phyloP scores from a whole-genome alignment of 2,113 vertebrate genomes.

The Anguilla rostrata region DNA sequence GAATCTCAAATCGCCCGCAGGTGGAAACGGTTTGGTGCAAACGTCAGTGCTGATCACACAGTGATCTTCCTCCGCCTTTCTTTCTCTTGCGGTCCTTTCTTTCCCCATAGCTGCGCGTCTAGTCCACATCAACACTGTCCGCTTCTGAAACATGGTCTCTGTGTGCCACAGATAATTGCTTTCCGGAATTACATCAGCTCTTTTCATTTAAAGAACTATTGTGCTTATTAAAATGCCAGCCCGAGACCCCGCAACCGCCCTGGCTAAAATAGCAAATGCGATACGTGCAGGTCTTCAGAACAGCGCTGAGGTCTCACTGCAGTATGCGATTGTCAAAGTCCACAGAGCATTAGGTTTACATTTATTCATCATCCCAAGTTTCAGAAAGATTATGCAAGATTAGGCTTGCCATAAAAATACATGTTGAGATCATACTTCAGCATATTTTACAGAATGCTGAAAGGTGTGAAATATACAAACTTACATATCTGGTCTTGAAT shows the following conservation, averaged over 20 bases:
- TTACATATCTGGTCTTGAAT: no score
- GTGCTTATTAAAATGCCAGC: constrained; percentile 58
- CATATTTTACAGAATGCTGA: no score
- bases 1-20: constrained; percentile 54
- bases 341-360: not conserved
- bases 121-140: constrained; percentile 42
- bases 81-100: constrained; percentile 32
- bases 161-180: constrained; percentile 61
- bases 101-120: constrained; percentile 28
- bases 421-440: not conserved
- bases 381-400: not conserved
- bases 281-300: constrained; percentile 42
- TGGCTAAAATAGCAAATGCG: constrained; percentile 8
- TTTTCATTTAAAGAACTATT: constrained; percentile 63
- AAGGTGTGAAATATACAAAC: no score
- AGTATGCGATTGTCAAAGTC: not conserved
- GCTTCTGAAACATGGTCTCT: constrained; percentile 53
- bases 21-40: constrained; percentile 45
- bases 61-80: constrained; percentile 33
- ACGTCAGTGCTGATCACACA: constrained; percentile 64
- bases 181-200: constrained; percentile 61
- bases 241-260: constrained; percentile 47
- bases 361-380: not conserved
- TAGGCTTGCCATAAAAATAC: not conserved
- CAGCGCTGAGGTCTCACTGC: constrained; percentile 35